A percentile compares a stretch with the other conserved stretches of the same genome.
These are phyloP conservation scores for Monochamus saltuarius DNA, from an alignment of 1,140 invertebrate genomes.

Conservation along the genomic window DNA sequence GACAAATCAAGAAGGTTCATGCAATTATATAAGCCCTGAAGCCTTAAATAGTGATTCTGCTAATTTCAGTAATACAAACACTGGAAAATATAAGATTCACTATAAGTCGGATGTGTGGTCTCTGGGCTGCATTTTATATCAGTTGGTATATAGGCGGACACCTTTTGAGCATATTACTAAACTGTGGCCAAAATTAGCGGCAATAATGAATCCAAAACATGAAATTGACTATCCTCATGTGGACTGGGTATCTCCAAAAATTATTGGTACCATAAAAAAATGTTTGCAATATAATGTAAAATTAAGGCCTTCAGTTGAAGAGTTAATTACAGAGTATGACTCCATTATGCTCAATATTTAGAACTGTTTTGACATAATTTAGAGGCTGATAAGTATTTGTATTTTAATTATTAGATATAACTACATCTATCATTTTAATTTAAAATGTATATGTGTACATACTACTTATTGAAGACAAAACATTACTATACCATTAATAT, in stretches of 20 bases:
- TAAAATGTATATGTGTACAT: too few species aligned
- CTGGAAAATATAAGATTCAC: slow-evolving; percentile 64
- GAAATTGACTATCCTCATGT: slow-evolving; percentile 71
- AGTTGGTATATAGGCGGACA: slow-evolving; percentile 85
- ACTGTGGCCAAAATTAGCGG: slow-evolving; percentile 73
- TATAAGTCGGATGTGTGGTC: slow-evolving; percentile 97
- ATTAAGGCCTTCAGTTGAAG: slow-evolving; percentile 67
- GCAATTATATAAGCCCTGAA: slow-evolving; percentile 97
- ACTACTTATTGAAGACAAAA: too few species aligned
- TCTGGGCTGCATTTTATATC: slow-evolving; percentile 94
- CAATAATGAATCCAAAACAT: slow-evolving; percentile 77
- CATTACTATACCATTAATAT: too few species aligned
- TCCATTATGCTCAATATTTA: slow-evolving; percentile 5
- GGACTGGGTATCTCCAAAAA: slow-evolving; percentile 51
- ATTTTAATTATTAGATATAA: too few species aligned
- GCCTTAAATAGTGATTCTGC: slow-evolving; percentile 67
- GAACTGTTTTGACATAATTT: not conserved
- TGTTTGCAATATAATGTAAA: slow-evolving; percentile 74
- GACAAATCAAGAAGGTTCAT: slow-evolving; percentile 79
- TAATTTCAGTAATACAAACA: slow-evolving; percentile 51
- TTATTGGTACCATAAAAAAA: slow-evolving; percentile 62
- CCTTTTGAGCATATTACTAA: slow-evolving; percentile 87
- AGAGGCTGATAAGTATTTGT: too few species aligned
- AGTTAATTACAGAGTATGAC: slow-evolving; percentile 56
- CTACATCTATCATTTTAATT: too few species aligned